Evolutionary conservation across 2,113 vertebrate species (phyloP).

Genomic region (Cyprinodon tularosa): DNA sequence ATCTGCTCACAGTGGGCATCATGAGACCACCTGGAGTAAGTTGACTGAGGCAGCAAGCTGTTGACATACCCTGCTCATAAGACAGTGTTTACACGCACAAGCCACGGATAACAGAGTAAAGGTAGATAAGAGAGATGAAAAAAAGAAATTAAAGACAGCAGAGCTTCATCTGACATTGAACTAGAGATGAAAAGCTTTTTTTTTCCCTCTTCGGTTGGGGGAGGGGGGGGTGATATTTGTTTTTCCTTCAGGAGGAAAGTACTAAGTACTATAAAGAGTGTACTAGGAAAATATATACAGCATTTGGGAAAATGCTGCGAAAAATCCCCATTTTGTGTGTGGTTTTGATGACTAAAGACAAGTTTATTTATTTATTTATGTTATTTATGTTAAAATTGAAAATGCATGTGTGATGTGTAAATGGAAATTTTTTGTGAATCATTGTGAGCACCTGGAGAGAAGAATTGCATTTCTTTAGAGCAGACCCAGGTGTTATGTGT

Average conservation of each 20-base stretch:
- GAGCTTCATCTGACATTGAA: conserved; percentile 58
- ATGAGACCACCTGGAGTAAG: conserved; percentile 51
- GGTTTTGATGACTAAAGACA: background rate
- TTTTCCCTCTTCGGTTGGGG: no score
- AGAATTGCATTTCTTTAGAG: no score
- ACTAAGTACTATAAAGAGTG: background rate
- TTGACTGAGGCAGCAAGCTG: conserved; percentile 43
- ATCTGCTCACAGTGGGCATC: conserved; percentile 20
- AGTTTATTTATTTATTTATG: no score
- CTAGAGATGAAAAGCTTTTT: conserved; percentile 44
- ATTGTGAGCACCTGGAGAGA: no score
- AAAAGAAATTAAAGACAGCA: conserved; percentile 59
- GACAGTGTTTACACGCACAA: conserved; percentile 64
- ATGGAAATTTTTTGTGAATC: no score
- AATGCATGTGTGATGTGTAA: no score
- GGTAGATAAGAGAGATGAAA: conserved; percentile 68
- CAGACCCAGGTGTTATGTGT: no score
- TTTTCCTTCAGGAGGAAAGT: no score
- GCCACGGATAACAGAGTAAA: conserved; percentile 59
- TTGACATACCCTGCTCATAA: conserved; percentile 68
- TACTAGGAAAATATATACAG: background rate
- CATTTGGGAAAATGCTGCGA: no score
- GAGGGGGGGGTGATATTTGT: no score
- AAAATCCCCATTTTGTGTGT: background rate
- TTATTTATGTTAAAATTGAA: no score